Evolutionary conservation across 2,888 invertebrate genomes (phyloP).

Genomic region (Mythimna loreyi): DNA sequence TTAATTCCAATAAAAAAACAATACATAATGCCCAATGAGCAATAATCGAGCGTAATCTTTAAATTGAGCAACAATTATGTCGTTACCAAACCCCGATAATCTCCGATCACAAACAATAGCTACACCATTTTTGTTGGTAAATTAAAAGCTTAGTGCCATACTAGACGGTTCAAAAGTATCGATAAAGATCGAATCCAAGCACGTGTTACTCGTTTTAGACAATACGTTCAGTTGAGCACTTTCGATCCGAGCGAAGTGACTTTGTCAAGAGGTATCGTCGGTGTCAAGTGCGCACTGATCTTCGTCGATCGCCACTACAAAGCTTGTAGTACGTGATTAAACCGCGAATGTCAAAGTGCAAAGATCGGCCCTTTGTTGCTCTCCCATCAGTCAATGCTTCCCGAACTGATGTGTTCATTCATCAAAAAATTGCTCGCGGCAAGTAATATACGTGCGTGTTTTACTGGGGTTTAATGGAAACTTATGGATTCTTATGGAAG

Average conservation of each 20-base stretch:
- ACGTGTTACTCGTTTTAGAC: conserved; percentile 67
- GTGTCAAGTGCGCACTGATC: conserved; percentile 85
- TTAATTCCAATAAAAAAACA: conserved; percentile 57
- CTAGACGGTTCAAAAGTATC: conserved; percentile 54
- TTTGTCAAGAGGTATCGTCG: conserved; percentile 82
- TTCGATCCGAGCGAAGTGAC: conserved; percentile 79
- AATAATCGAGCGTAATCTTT: conserved; percentile 56
- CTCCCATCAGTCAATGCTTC: conserved; percentile 81
- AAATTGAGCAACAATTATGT: conserved; percentile 63
- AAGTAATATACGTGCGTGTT: conserved; percentile 61
- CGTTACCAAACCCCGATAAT: conserved; percentile 49
- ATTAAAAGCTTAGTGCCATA: conserved; percentile 61
- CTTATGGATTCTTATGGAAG: conserved; percentile 36
- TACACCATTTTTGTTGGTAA: conserved; percentile 62
- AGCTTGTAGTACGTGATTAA: conserved; percentile 88
- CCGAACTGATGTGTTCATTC: conserved; percentile 83
- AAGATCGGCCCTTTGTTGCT: conserved; percentile 86
- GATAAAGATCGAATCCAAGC: conserved; percentile 73
- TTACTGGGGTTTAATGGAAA: conserved; percentile 58
- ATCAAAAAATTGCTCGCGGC: conserved; percentile 82
- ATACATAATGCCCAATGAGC: conserved; percentile 55
- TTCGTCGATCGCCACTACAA: conserved; percentile 75
- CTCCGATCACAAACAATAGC: conserved; percentile 46
- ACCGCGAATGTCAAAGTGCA: conserved; percentile 90
- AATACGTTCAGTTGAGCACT: conserved; percentile 68